phyloP scores from a whole-genome alignment of 2,113 vertebrate genomes.

The Beaufortia kweichowensis region DNA sequence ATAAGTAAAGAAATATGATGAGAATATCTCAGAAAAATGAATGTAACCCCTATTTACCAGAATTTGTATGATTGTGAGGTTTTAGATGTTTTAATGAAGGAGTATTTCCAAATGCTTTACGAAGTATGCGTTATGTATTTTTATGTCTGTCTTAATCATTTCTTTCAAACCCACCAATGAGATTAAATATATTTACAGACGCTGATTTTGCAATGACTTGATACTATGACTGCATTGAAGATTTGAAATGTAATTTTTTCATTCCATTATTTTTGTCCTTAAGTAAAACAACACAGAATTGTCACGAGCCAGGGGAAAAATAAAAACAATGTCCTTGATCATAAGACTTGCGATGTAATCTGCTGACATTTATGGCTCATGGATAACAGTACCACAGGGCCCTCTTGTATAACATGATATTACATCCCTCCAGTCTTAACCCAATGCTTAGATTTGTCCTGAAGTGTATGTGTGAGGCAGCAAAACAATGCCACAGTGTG shows the following conservation, averaged over 20 bases:
- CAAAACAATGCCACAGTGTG: not conserved
- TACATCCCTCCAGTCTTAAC: not conserved
- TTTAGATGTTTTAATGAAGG: constrained; percentile 14
- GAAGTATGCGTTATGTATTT: constrained; percentile 3
- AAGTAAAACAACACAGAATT: constrained; percentile 1
- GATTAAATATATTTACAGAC: constrained; percentile 20
- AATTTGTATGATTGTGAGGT: constrained; percentile 6
- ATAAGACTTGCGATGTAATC: constrained; percentile 34
- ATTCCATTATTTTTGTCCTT: not conserved
- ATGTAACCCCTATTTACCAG: constrained; percentile 16
- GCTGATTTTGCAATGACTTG: constrained; percentile 31
- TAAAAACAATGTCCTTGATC: constrained; percentile 34
- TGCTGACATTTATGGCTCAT: constrained; percentile 24
- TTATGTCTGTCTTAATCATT: constrained; percentile 33
- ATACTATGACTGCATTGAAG: constrained; percentile 21
- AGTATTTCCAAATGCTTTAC: constrained; percentile 35
- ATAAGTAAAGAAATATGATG: not conserved
- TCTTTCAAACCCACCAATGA: constrained; percentile 38
- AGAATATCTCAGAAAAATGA: not conserved
- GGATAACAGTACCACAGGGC: not conserved
- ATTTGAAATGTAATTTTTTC: constrained; percentile 11
- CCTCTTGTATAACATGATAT: not conserved
- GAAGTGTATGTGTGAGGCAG: not conserved
- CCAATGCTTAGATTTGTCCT: not conserved
- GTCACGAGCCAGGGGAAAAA: constrained; percentile 39